Conservation (phyloP, 2,797 vertebrate genomes). For the Astyanax mexicanus region DNA sequence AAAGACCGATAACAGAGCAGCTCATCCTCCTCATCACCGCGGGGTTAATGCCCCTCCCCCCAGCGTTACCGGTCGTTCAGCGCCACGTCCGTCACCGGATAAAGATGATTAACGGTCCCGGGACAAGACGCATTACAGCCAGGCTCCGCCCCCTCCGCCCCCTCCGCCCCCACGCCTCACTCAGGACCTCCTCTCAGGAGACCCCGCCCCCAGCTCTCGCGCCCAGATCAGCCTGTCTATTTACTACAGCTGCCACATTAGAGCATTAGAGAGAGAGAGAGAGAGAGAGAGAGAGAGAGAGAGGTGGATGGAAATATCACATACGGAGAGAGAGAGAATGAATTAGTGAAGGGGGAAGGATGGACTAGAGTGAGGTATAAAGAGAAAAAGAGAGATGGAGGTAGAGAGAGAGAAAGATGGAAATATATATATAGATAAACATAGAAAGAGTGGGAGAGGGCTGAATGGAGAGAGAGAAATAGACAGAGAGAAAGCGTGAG, state of each 20-base stretch:
- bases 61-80: slow-evolving; percentile 91
- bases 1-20: slow-evolving; percentile 45
- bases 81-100: slow-evolving; percentile 87
- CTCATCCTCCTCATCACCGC: slow-evolving; percentile 73
- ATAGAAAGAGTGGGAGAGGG: slow-evolving; percentile 58
- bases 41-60: slow-evolving; percentile 88
- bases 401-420: slow-evolving; percentile 60
- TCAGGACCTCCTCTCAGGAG: slow-evolving; percentile 90
- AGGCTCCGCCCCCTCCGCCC: slow-evolving; percentile 79
- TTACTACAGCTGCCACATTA: slow-evolving; percentile 98
- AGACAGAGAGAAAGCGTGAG: slow-evolving; percentile 54
- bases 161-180: slow-evolving; percentile 93
- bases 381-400: slow-evolving; percentile 59
- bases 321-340: slow-evolving; percentile 42
- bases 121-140: slow-evolving; percentile 87
- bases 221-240: slow-evolving; percentile 96
- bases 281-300: slow-evolving; percentile 55
- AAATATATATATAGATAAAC: no score
- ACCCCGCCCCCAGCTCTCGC: slow-evolving; percentile 86
- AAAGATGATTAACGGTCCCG: slow-evolving; percentile 96
- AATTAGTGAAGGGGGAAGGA: slow-evolving; percentile 63
- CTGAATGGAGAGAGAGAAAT: slow-evolving; percentile 58
- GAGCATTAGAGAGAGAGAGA: slow-evolving; percentile 68
- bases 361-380: slow-evolving; percentile 65
- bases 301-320: no score